These are phyloP conservation scores for Oscheius onirici DNA, from an alignment of 2,888 invertebrate species.

Conservation along the genomic window DNA sequence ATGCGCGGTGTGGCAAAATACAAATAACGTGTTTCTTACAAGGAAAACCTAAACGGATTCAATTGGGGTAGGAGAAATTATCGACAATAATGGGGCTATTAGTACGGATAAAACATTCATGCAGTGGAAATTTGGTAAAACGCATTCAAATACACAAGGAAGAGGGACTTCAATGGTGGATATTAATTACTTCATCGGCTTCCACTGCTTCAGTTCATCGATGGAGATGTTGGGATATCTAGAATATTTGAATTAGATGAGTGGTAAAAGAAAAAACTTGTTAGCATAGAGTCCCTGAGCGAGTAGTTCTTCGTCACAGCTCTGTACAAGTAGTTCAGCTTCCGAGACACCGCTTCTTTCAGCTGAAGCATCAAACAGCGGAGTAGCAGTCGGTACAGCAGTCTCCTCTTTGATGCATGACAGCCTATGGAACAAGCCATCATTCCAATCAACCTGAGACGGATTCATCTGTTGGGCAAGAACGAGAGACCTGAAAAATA, in stretches of 20 bases:
- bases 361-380: not conserved
- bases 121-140: not conserved
- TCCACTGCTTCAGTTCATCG: conserved; percentile 25
- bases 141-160: not conserved
- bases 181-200: not conserved
- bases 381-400: not conserved
- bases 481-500: not conserved
- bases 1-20: not conserved
- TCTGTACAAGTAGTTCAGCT: conserved; percentile 16
- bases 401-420: conserved; percentile 40
- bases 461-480: not conserved
- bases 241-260: not conserved
- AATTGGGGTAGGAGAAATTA: too few relatives aligned
- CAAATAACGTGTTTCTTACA: too few relatives aligned
- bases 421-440: conserved; percentile 44
- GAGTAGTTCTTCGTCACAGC: conserved; percentile 27
- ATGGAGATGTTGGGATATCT: conserved; percentile 21
- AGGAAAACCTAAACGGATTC: too few relatives aligned
- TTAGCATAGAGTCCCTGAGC: conserved; percentile 25
- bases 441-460: conserved; percentile 35
- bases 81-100: too few relatives aligned
- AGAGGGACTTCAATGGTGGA: not conserved
- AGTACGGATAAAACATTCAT: too few relatives aligned
- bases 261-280: not conserved
- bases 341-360: conserved; percentile 13